Base-by-base conservation (phyloP, 2,797 vertebrate species). In the Avahi laniger region DNA sequence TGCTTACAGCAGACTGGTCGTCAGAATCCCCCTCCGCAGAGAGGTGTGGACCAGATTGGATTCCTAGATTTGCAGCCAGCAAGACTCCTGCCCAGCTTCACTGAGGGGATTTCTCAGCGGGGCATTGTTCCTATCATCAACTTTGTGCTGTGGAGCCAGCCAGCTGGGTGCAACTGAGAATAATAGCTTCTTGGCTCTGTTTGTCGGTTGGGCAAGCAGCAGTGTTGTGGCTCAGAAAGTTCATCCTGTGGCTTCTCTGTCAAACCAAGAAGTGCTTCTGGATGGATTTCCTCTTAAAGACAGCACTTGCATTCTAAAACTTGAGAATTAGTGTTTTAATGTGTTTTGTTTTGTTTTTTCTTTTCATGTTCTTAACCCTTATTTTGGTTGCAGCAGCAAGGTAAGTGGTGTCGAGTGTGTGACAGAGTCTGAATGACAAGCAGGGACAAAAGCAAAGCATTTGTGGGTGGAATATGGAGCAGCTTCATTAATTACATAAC, bases 381-480 rank as follows among this genome's bases (percentile, higher is more conserved):
- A 35, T 98, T 98, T 98, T 98, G 92, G 97, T 98, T 97, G 82
- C 97, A 98, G 97, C 96, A 96, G 38, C 92, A 97, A 99, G 98
- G 98, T 99, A 98, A 99, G 98, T 98, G 97, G 50, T 96, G 52
- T 78, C 7, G 52, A 96, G 79, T 94, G n/a, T 93, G 69, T 96
- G 86, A 95, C 73, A 96, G 97, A 94, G 89, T 97, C 38, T 95
- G 91, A 81, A 82, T 0, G 26, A 92, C 76, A 94, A 90, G 89
- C 84, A 94, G 95, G 87, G 96, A 97, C 96, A 97, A 79, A 97
- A 97, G 95, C 96, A 95, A 95, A 97, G 91, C 89, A 75, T 93
- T 96, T 95, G 94, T 96, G 97, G 96, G 96, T 96, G 94, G 97
- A 97, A 97, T 97, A 92, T 90, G 85, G 96, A 97, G 75, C 91